Evolutionary conservation across 2,113 vertebrate species (phyloP).

Genomic region (Cnemophilus loriae): DNA sequence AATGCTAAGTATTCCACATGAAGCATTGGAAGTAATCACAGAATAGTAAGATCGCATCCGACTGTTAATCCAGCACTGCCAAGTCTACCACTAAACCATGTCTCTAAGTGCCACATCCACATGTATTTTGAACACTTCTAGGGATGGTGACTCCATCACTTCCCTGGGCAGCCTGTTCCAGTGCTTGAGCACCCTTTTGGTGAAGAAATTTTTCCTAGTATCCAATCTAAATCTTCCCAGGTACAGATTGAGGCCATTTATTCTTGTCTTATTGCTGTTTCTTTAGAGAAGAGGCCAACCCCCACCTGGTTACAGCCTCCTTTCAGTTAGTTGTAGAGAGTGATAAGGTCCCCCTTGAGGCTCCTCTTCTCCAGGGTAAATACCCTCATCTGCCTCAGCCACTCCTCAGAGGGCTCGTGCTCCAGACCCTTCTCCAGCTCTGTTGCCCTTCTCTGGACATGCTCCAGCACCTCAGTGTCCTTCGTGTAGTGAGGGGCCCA

Average conservation of each 20-base stretch:
- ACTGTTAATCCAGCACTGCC: neutral
- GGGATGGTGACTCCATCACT: neutral
- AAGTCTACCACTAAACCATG: neutral
- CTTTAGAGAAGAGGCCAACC: rapidly evolving
- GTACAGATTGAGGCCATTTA: neutral
- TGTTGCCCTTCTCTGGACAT: neutral
- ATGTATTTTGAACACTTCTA: neutral
- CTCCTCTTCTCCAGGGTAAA: neutral
- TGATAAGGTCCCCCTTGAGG: neutral
- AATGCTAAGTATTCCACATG: neutral
- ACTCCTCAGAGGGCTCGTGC: neutral
- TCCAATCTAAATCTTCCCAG: neutral
- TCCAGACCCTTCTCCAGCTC: neutral
- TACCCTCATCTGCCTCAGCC: neutral
- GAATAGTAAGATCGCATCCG: neutral
- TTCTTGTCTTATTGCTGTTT: neutral
- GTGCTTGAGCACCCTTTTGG: rapidly evolving
- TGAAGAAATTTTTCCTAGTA: neutral
- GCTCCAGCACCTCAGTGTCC: neutral
- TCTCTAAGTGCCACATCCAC: neutral
- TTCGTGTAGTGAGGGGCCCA: neutral
- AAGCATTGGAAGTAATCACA: neutral
- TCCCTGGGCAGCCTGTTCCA: neutral
- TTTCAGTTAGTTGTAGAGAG: neutral
- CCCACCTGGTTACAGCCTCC: neutral